A percentile compares a stretch with the other conserved stretches of the same genome.
Evolutionary conservation across 2,113 vertebrate species (phyloP).

Genomic region (Orycteropus afer): DNA sequence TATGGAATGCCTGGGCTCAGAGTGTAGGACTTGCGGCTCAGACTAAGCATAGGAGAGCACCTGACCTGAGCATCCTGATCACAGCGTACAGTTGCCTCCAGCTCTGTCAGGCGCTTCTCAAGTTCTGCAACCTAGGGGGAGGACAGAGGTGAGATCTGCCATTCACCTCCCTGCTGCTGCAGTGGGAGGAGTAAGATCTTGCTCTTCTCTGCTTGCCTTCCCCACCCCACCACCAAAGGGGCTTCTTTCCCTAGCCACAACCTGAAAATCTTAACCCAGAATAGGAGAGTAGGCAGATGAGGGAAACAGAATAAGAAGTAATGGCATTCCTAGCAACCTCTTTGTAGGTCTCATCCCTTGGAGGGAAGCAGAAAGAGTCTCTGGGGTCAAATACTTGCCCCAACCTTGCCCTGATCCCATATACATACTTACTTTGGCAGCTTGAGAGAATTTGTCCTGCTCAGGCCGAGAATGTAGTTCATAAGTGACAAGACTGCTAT

Average conservation of each 20-base stretch:
- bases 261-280: neutral
- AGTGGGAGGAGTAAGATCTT: neutral
- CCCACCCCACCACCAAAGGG: neutral
- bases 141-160: neutral
- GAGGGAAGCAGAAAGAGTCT: neutral
- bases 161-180: neutral
- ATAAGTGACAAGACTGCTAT: constrained; percentile 90
- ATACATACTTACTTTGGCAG: constrained; percentile 89
- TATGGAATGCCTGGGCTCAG: neutral
- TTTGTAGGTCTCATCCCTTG: neutral
- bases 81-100: constrained; percentile 91
- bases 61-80: constrained; percentile 94
- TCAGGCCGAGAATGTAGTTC: constrained; percentile 95
- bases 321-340: neutral
- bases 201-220: neutral
- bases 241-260: constrained; percentile 16
- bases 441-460: constrained; percentile 94
- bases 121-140: constrained; percentile 91
- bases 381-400: neutral
- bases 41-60: neutral
- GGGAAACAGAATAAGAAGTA: neutral
- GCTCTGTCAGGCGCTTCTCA: constrained; percentile 94
- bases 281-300: neutral
- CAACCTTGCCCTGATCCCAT: neutral
- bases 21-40: neutral